Base-by-base conservation (phyloP, 2,797 vertebrate genomes). In the Bovichtus variegatus region DNA sequence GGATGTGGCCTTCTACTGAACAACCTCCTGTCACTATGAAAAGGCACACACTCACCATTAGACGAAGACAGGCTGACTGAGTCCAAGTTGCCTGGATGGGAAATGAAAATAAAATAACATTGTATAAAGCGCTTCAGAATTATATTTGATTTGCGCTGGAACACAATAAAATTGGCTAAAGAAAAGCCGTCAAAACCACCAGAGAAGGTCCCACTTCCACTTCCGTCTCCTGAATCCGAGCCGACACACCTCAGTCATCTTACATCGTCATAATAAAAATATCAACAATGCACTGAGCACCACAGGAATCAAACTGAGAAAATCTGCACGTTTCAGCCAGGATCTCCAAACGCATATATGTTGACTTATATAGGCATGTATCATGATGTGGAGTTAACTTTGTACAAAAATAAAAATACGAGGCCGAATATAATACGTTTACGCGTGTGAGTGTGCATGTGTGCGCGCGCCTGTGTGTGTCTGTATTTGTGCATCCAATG, bases 1-100 rank as follows among this genome's bases (percentile, higher is more conserved):
- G 36, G 29, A 36, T 8, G 27, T 6, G 57, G 34, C 23, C n/a
- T 72, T 69, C 67, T 23, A 27, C 19, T 71, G 11, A 65, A 58
- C 38, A 29, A 5, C 23, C 16, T 76, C 19, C 15, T 29, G 46
- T 60, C 38, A 27, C 49, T 57, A 54, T 11, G 44, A 34, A 51
- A 25, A 46, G n/a, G 4, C 31, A 18, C 31, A 25, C 31, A 75
- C 71, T 76, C 65, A 80, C 77, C 81, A 13, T 60, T n/a, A 82
- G 47, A 31, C 9, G 58, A 69, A 70, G 62, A 55, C 18, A 23
- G 19, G n/a, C 67, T 18, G 53, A 25, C 68, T 64, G 3, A 43
- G 50, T 54, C 65, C 47, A 25, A 8, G 61, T 40, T 25, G 29
- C 41, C 65, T 64, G 49, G 31, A 31, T 55, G 41, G 57, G 19